Conservation (phyloP, 1,140 invertebrate species). For the Drosophila grimshawi region DNA sequence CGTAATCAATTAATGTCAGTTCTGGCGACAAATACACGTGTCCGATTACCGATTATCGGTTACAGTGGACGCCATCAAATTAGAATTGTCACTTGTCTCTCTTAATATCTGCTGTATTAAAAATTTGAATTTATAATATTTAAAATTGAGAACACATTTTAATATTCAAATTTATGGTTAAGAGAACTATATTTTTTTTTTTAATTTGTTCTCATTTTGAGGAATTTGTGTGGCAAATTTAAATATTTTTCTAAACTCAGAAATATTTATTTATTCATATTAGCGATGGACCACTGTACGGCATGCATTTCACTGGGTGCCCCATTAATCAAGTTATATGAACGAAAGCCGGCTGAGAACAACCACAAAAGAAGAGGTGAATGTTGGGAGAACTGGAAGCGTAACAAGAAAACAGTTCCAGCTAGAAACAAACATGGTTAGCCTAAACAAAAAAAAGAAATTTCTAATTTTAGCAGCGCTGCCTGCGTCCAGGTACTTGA, state of each 20-base stretch:
- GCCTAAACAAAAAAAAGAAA: slow-evolving; percentile 43
- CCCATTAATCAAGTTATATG: slow-evolving; percentile 59
- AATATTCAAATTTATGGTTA: no score
- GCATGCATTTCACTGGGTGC: slow-evolving; percentile 20
- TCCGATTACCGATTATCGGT: slow-evolving; percentile 35
- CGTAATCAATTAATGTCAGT: slow-evolving; percentile 55
- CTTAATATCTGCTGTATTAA: no score
- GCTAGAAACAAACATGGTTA: slow-evolving; percentile 26
- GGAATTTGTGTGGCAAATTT: no score
- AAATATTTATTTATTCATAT: slow-evolving; percentile 1
- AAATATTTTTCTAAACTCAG: no score
- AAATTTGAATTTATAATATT: no score
- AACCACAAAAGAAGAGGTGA: neutral
- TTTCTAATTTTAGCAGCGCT: slow-evolving; percentile 65
- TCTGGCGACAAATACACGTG: slow-evolving; percentile 42
- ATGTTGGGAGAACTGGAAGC: slow-evolving; percentile 4
- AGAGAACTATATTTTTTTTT: no score
- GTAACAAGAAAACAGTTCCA: slow-evolving; percentile 3
- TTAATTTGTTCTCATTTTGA: no score
- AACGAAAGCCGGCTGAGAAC: slow-evolving; percentile 27
- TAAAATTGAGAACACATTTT: no score
- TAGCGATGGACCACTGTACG: slow-evolving; percentile 1
- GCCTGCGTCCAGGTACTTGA: slow-evolving; percentile 43
- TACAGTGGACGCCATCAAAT: neutral
- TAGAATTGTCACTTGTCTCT: neutral